Conservation (phyloP, 1,140 invertebrate species). For the Gyrodactylus bullatarudis region DNA sequence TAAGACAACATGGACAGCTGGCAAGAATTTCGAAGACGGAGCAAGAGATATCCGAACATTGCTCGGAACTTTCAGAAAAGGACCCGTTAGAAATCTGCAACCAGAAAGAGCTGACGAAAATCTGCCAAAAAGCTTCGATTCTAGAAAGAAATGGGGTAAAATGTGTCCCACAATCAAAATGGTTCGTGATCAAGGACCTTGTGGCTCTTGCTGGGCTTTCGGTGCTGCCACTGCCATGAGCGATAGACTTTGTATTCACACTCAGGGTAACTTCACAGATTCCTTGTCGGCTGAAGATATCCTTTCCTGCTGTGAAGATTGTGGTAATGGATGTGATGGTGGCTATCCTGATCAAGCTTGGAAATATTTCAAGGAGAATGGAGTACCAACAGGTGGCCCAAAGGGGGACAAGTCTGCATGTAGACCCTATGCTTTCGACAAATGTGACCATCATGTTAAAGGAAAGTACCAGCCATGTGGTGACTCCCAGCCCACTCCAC, state of each 20-base stretch:
- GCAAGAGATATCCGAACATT: background rate
- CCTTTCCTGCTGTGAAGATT: background rate
- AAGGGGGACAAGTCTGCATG: constrained; percentile 41
- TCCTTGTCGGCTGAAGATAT: background rate
- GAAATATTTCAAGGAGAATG: constrained; percentile 30
- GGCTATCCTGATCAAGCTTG: constrained; percentile 42
- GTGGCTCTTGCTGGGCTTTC: constrained; percentile 7
- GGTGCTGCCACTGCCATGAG: background rate
- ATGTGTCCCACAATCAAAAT: background rate
- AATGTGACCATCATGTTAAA: constrained; percentile 56
- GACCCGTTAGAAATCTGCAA: background rate
- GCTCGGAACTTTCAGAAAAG: background rate
- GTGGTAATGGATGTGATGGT: constrained; percentile 24
- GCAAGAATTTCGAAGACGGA: background rate
- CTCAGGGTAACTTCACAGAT: background rate
- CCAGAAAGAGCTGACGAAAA: background rate
- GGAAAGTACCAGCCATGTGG: constrained; percentile 28
- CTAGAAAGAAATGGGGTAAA: background rate
- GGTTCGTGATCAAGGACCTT: constrained; percentile 1
- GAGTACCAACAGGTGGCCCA: constrained; percentile 39
- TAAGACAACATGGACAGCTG: background rate
- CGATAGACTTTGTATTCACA: background rate
- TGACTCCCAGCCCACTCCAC: constrained; percentile 31
- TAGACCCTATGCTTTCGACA: constrained; percentile 38
- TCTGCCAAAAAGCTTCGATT: background rate